Base-by-base conservation (phyloP, 2,888 invertebrate species). In the Eretmocerus hayati region DNA sequence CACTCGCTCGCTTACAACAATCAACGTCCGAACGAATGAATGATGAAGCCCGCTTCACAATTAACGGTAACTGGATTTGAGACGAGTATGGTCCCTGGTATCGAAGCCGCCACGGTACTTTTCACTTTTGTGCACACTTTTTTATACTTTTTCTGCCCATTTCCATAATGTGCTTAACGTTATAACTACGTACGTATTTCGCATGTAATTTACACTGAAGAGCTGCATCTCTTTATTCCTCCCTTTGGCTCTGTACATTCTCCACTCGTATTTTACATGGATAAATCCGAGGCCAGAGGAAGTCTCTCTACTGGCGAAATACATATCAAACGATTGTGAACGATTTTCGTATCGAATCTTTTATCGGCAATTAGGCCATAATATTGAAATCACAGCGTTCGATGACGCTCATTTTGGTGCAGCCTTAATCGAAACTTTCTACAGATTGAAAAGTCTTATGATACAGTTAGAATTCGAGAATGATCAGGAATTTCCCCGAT, bases 11-110 rank as follows among this genome's bases (percentile, higher is more conserved):
- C 56, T 44, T 52, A 55, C 52, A 59, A 60, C 55, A 56, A 58
- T 59, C 58, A 62, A 62, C 58, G 59, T 57, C 60, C 56, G 57
- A 59, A 58, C 57, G 55, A 56, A 50, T 50, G 48, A 61, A 58
- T 55, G 60, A 62, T 60, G 63, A 63, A 64, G 62, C 63, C 64
- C 58, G 61, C 61, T 65, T 64, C 63, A 63, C 58, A 59, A 58
- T 52, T 58, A 56, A 55, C 52, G 48, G 54, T 56, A 46, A 56
- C 46, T 55, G 42, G 46, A 42, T 52, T 48, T 22, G 49, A 53
- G 54, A 56, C 52, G 39, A n/a, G n/a, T 31, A 11, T 37, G 33
- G 50, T 53, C 50, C 53, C 47, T 48, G 50, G 48, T 54, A 51
- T 42, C 37, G 40, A 52, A 43, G 44, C 48, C 41, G 38, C 41